A percentile compares a stretch with the other conserved stretches of the same genome.
Evolutionary conservation across 2,797 vertebrate genomes (phyloP).

Genomic region (Gallinago solitaria): DNA sequence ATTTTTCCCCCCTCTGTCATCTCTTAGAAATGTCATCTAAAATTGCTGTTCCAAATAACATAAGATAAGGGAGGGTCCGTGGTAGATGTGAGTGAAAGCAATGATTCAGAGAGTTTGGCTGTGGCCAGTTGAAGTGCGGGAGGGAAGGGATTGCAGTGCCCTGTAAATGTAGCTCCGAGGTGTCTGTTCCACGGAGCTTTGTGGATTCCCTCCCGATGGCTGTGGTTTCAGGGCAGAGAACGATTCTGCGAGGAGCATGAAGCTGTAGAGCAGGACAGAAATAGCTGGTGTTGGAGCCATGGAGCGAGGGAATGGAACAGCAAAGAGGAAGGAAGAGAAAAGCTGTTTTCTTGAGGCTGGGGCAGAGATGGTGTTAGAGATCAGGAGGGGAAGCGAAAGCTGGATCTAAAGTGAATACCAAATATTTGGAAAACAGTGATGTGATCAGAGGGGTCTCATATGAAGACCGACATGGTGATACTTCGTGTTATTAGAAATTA

Average conservation of each 20-base stretch:
- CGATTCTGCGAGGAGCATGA: neutral
- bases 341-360: neutral
- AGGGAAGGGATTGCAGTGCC: neutral
- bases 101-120: neutral
- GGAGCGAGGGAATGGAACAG: too few species aligned
- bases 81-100: neutral
- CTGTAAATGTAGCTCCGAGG: neutral
- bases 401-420: neutral
- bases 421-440: neutral
- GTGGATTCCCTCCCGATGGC: neutral
- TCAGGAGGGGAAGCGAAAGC: neutral
- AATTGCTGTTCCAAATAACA: neutral
- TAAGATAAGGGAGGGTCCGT: neutral
- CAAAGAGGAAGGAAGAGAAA: neutral
- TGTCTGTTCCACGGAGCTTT: neutral
- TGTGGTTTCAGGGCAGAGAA: neutral
- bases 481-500: neutral
- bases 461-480: neutral
- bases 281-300: accelerated
- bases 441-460: neutral
- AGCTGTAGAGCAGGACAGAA: neutral
- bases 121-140: neutral
- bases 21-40: neutral
- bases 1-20: neutral
- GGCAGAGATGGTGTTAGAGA: neutral